phyloP scores from a whole-genome alignment of 2,113 vertebrate species.

The Pavo muticus region DNA sequence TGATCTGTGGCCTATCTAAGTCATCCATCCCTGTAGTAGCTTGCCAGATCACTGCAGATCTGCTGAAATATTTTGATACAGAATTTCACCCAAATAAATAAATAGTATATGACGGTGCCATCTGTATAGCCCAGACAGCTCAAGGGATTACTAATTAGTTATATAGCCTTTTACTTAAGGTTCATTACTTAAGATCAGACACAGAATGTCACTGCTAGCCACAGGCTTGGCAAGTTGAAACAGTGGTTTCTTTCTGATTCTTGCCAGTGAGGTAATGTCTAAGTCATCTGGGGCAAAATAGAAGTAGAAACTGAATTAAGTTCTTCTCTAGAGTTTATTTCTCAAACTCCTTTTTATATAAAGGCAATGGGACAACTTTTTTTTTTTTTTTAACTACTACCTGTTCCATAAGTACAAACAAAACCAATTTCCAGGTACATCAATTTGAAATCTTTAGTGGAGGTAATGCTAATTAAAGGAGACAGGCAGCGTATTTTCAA shows the following conservation, averaged over 20 bases:
- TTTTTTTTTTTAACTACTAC: background rate
- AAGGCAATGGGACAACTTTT: background rate
- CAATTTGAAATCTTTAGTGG: background rate
- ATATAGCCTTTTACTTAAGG: constrained; percentile 19
- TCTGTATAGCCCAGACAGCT: constrained; percentile 38
- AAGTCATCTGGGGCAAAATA: constrained; percentile 24
- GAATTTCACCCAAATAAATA: constrained; percentile 53
- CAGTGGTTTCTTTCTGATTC: constrained; percentile 48
- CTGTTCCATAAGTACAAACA: background rate
- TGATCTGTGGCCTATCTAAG: constrained; percentile 25
- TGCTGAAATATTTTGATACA: constrained; percentile 48
- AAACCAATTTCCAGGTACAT: background rate
- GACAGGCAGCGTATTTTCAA: background rate
- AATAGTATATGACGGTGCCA: constrained; percentile 40
- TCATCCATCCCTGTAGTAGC: background rate
- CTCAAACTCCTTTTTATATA: background rate
- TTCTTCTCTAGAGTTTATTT: constrained; percentile 17
- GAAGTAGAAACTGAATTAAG: constrained; percentile 30
- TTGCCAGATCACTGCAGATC: constrained; percentile 28
- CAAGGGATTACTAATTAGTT: constrained; percentile 56
- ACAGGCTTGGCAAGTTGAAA: constrained; percentile 55
- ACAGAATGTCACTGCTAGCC: constrained; percentile 55
- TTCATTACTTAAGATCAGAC: constrained; percentile 26
- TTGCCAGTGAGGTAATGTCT: constrained; percentile 47
- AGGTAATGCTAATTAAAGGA: background rate